phyloP scores from a whole-genome alignment of 2,888 invertebrate species.

The Eledona agricola region DNA sequence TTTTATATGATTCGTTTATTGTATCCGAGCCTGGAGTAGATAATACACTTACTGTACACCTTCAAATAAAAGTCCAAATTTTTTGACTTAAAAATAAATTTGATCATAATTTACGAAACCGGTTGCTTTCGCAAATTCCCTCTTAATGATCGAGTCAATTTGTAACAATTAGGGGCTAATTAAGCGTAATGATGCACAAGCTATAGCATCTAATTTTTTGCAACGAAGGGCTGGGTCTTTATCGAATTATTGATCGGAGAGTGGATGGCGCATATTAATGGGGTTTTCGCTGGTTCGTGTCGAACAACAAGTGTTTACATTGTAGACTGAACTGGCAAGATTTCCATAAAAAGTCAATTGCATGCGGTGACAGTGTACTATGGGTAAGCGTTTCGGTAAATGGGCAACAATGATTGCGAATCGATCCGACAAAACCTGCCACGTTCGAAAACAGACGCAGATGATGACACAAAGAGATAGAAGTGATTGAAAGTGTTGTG shows the following conservation, averaged over 20 bases:
- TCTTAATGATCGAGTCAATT: slow-evolving; percentile 14
- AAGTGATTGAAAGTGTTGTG: too few species aligned
- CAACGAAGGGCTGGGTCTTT: too few species aligned
- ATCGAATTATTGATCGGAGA: slow-evolving; percentile 18
- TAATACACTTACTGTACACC: too few species aligned
- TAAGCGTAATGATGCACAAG: slow-evolving; percentile 25
- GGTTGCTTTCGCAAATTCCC: slow-evolving; percentile 10
- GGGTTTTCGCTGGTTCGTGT: slow-evolving; percentile 27
- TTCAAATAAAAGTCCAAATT: slow-evolving; percentile 6
- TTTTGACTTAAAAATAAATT: too few species aligned
- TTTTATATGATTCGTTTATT: too few species aligned
- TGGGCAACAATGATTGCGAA: slow-evolving; percentile 47
- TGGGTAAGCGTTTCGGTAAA: slow-evolving; percentile 45
- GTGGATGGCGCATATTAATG: slow-evolving; percentile 29
- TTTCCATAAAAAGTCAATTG: slow-evolving; percentile 50
- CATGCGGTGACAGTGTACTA: slow-evolving; percentile 43
- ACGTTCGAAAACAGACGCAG: slow-evolving; percentile 13
- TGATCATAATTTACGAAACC: too few species aligned
- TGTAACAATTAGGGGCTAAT: slow-evolving; percentile 25
- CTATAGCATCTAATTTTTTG: too few species aligned
- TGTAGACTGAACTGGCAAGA: slow-evolving; percentile 36
- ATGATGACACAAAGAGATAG: slow-evolving; percentile 31
- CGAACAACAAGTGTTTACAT: slow-evolving; percentile 34
- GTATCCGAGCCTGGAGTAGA: too few species aligned
- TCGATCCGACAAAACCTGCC: slow-evolving; percentile 41